These are phyloP conservation scores for Chydorus sphaericus DNA, from an alignment of 2,888 invertebrate species.

Conservation along the genomic window DNA sequence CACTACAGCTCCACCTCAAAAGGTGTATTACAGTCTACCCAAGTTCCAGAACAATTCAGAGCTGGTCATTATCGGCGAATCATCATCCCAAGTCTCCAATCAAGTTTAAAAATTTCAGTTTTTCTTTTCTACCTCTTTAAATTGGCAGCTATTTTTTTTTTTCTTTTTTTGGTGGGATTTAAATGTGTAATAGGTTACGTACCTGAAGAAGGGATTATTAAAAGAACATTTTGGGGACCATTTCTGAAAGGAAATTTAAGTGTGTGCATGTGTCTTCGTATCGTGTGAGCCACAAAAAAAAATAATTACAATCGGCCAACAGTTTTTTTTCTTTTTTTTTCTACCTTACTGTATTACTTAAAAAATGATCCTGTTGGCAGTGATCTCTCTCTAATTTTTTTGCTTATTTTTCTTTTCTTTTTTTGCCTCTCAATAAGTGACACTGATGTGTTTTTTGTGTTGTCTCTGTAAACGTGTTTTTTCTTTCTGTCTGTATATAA, in stretches of 20 bases:
- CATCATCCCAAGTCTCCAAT: background rate
- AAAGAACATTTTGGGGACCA: no score
- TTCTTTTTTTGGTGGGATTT: no score
- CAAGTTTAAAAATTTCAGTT: background rate
- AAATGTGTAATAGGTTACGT: no score
- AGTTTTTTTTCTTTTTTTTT: no score
- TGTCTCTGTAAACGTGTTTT: background rate
- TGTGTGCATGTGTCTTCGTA: no score
- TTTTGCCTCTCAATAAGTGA: background rate
- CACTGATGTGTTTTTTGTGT: background rate
- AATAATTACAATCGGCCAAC: no score
- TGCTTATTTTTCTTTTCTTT: background rate
- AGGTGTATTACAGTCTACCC: slow-evolving; percentile 11
- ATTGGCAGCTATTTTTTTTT: background rate
- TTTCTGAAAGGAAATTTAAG: no score
- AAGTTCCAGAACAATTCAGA: slow-evolving; percentile 1
- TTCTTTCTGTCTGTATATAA: background rate
- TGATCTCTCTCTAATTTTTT: no score
- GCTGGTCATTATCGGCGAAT: slow-evolving; percentile 9
- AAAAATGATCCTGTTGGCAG: no score
- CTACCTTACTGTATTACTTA: no score
- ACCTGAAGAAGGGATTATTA: no score
- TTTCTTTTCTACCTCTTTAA: background rate
- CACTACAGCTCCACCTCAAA: background rate
- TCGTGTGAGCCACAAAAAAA: no score